Evolutionary conservation across 2,113 vertebrate genomes (phyloP), one percentile per base, ranked within the genome.

Genomic region (Ammospiza caudacuta): DNA sequence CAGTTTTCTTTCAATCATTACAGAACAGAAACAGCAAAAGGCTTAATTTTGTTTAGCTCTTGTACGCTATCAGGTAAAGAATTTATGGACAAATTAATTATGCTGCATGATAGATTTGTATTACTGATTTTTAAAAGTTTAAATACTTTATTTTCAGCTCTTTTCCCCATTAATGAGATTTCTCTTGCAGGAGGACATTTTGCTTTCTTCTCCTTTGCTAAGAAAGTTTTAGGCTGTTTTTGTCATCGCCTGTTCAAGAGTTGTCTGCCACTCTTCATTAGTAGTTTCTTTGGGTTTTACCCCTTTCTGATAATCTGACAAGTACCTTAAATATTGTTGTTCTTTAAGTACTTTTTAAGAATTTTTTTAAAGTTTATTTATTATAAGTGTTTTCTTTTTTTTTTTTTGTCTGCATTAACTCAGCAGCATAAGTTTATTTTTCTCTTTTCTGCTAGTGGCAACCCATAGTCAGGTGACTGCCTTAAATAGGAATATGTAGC

Each of bases 361-460:
- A 0, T 25, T 21, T 62, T 39, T 6, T 58, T 35, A 41, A 52
- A 7, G 35, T 54, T 67, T 49, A 31, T 39, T 93, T 64, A 21
- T 55, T 72, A 16, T 12, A 49, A 17, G 1, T 1, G 1, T 13
- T 54, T 43, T 5, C 1, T 6, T 39, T 37, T 33, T 28, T 13
- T 21, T 44, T 46, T 44, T 46, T 21, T 58, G 9, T 49, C 29
- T 43, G 11, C 16, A 29, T 55, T 55, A 84, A 20, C n/a, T 87
- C 15, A 66, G n/a, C 39, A 90, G 25, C 12, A 11, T 41, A 24
- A 37, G 11, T 55, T 72, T 16, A 31, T 67, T 79, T 83, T 74
- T 78, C 4, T 77, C 17, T 84, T 24, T 70, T 54, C 46, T 73
- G 5, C 54, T 75, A 55, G 22, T 57, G 21, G 14, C 29, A 70